These are phyloP conservation scores for Eospalax fontanierii DNA, from an alignment of 2,797 vertebrate species.

Conservation along the genomic window DNA sequence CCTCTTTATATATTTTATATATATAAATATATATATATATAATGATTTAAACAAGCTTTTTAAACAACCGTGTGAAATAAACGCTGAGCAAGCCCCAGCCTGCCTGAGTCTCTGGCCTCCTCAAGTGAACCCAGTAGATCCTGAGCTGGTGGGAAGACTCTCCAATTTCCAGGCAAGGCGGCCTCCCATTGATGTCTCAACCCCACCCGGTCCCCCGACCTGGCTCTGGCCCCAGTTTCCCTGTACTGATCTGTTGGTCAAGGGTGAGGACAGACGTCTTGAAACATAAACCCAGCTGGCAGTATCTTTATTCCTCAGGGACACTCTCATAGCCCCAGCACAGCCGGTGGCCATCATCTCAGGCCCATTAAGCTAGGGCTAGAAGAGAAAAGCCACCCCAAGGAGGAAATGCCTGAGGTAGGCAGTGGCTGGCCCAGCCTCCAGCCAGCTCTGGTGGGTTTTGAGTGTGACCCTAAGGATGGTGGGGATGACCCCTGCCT, in stretches of 20 bases:
- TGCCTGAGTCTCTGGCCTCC: constrained; percentile 40
- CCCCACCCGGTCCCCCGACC: not conserved
- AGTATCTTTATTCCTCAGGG: constrained; percentile 58
- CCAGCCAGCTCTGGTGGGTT: not conserved
- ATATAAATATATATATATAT: constrained; percentile 83
- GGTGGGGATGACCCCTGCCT: not conserved
- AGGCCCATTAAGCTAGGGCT: constrained; percentile 40
- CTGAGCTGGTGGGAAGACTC: not conserved
- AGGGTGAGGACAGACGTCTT: constrained; percentile 69
- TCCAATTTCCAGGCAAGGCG: constrained; percentile 66
- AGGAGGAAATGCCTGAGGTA: not conserved
- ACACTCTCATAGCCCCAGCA: not conserved
- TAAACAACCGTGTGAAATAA: constrained; percentile 89
- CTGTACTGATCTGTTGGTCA: constrained; percentile 69
- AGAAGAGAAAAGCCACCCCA: not conserved
- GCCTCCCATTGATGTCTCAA: constrained; percentile 71
- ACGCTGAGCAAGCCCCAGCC: constrained; percentile 76
- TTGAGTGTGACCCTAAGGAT: not conserved
- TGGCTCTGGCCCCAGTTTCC: constrained; percentile 55
- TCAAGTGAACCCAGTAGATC: constrained; percentile 45
- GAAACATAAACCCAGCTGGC: constrained; percentile 83
- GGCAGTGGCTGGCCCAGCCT: not conserved
- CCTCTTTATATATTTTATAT: constrained; percentile 87
- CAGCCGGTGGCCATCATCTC: not conserved
- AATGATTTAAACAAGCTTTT: constrained; percentile 87